phyloP scores from a whole-genome alignment of 1,140 invertebrate genomes.

The Pectinophora gossypiella region DNA sequence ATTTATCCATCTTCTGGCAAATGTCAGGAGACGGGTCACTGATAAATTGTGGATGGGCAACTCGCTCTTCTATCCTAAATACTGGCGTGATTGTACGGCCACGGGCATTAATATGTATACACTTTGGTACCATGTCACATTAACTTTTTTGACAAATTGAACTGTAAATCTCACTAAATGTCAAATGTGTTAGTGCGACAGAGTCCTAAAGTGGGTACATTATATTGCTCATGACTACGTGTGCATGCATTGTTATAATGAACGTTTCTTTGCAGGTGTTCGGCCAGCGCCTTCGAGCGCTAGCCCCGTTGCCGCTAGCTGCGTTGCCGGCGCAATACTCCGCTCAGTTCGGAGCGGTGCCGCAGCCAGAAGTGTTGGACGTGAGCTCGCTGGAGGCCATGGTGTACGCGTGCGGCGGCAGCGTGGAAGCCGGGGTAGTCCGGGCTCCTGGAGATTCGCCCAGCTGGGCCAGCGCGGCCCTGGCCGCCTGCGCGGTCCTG shows the following conservation, averaged over 20 bases:
- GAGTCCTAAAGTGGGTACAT: too few species aligned
- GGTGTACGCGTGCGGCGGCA: constrained; percentile 44
- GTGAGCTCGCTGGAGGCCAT: constrained; percentile 39
- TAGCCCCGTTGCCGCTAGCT: constrained; percentile 31
- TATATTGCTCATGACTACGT: too few species aligned
- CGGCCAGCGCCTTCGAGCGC: constrained; percentile 32
- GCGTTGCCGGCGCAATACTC: constrained; percentile 37
- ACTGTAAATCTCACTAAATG: too few species aligned
- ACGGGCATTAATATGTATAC: too few species aligned
- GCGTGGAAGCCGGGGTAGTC: constrained; percentile 39
- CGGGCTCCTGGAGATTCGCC: constrained; percentile 29
- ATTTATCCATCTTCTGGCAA: too few species aligned
- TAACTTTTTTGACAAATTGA: too few species aligned
- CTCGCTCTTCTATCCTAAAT: too few species aligned
- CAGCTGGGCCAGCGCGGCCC: constrained; percentile 33
- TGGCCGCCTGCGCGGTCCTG: constrained; percentile 57
- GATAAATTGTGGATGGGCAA: too few species aligned
- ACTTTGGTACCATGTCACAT: too few species aligned
- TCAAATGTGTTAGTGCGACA: too few species aligned
- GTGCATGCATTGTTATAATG: background rate
- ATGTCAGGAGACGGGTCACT: too few species aligned
- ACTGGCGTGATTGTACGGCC: too few species aligned
- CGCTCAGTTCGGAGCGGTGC: constrained; percentile 37
- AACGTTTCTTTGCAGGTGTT: constrained; percentile 17
- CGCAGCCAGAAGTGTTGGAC: constrained; percentile 44